A percentile compares a stretch with the other conserved stretches of the same genome.
Evolutionary conservation across 1,140 invertebrate genomes (phyloP).

Genomic region (Drosophila insularis): DNA sequence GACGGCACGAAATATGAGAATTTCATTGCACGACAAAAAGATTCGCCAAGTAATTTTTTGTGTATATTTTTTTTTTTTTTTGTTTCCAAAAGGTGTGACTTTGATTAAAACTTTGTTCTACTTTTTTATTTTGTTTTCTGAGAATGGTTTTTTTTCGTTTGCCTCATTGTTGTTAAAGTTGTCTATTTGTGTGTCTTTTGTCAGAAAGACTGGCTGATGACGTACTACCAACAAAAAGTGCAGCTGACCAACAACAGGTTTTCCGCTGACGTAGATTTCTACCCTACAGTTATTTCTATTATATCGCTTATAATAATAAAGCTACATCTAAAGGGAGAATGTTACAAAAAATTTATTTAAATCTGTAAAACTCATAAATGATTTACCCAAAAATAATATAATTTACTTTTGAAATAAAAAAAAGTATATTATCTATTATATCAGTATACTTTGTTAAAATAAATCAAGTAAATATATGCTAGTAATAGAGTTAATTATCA

Average conservation of each 20-base stretch:
- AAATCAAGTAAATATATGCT: no score
- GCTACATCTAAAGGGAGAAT: background rate
- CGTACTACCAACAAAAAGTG: constrained; percentile 17
- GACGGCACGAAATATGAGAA: constrained; percentile 76
- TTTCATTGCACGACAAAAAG: constrained; percentile 48
- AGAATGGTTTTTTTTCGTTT: constrained; percentile 46
- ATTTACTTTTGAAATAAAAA: no score
- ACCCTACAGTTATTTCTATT: background rate
- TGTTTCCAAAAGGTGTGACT: constrained; percentile 53
- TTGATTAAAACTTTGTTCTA: constrained; percentile 65
- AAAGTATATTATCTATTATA: no score
- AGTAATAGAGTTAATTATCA: background rate
- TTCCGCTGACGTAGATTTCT: constrained; percentile 22
- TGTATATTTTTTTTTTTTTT: no score
- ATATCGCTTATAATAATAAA: background rate
- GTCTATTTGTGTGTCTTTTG: background rate
- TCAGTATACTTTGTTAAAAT: no score
- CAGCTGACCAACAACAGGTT: constrained; percentile 45
- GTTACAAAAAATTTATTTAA: background rate
- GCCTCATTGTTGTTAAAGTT: constrained; percentile 54
- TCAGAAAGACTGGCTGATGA: constrained; percentile 28
- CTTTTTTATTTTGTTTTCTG: constrained; percentile 49
- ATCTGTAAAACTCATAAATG: no score
- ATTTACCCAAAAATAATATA: no score
- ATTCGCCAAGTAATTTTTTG: constrained; percentile 27